Evolutionary conservation across 1,140 invertebrate genomes (phyloP).

Genomic region (Dryas iulia): DNA sequence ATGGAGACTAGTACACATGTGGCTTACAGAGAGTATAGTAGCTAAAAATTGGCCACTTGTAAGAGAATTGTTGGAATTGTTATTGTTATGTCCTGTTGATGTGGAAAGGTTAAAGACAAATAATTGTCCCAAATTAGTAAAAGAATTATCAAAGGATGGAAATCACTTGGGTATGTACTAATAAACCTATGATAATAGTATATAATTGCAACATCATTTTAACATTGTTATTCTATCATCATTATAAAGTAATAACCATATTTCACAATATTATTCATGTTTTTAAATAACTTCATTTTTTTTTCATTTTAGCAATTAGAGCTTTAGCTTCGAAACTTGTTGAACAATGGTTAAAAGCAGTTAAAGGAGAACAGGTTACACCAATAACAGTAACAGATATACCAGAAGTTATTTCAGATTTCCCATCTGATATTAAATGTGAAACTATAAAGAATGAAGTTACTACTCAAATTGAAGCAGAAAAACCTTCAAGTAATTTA

Average conservation of each 20-base stretch:
- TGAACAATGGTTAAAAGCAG: constrained; percentile 94
- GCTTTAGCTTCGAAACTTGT: constrained; percentile 89
- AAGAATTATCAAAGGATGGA: constrained; percentile 91
- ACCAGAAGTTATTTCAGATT: constrained; percentile 56
- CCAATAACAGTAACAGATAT: constrained; percentile 62
- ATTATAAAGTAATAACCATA: neutral
- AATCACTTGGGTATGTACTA: constrained; percentile 86
- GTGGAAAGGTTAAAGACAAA: constrained; percentile 94
- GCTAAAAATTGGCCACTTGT: constrained; percentile 93
- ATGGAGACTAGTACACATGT: constrained; percentile 93
- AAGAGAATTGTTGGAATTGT: constrained; percentile 90
- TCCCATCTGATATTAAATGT: constrained; percentile 42
- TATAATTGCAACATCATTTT: neutral
- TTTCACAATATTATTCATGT: neutral
- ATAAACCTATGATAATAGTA: neutral
- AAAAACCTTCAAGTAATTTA: constrained; percentile 23
- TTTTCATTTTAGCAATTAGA: constrained; percentile 83
- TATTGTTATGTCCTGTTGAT: constrained; percentile 92
- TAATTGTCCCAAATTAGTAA: constrained; percentile 94
- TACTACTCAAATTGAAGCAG: constrained; percentile 28
- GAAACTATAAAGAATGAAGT: constrained; percentile 25
- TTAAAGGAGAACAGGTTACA: constrained; percentile 84
- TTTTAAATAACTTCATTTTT: constrained; percentile 17
- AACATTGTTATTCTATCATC: neutral
- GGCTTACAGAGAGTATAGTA: constrained; percentile 92